A percentile compares a stretch with the other conserved stretches of the same genome.
Evolutionary conservation across 2,888 invertebrate genomes (phyloP).

Genomic region (Exephanes ischioxanthus): DNA sequence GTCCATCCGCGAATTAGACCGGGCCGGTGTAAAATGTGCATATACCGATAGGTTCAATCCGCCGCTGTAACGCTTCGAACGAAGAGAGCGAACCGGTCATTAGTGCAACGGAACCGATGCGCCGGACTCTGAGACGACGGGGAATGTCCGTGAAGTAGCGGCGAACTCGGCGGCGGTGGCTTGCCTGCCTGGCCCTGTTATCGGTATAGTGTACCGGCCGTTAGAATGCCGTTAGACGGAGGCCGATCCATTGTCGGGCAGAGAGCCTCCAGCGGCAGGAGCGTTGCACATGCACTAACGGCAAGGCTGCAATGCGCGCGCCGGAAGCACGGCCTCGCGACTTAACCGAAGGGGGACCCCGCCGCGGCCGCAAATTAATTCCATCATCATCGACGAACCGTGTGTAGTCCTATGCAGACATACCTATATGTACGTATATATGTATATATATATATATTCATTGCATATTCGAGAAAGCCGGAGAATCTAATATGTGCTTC

Average conservation of each 20-base stretch:
- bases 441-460: background rate
- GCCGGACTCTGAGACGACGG: conserved; percentile 72
- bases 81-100: conserved; percentile 72
- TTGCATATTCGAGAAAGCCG: conserved; percentile 10
- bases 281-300: conserved; percentile 64
- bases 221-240: conserved; percentile 82
- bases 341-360: conserved; percentile 63
- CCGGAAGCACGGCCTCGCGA: conserved; percentile 69
- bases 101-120: conserved; percentile 80
- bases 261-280: conserved; percentile 62
- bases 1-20: background rate
- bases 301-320: conserved; percentile 61
- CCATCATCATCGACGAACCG: conserved; percentile 67
- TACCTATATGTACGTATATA: conserved; percentile 11
- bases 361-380: conserved; percentile 63
- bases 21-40: background rate
- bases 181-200: conserved; percentile 76
- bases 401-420: conserved; percentile 37
- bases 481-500: conserved; percentile 10
- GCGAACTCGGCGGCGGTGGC: conserved; percentile 50
- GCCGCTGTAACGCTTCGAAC: conserved; percentile 45
- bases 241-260: conserved; percentile 80
- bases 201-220: conserved; percentile 78
- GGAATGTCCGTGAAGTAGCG: conserved; percentile 73
- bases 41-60: conserved; percentile 54